These are phyloP conservation scores for Scyliorhinus canicula DNA, from an alignment of 2,797 vertebrate genomes.

Conservation along the genomic window DNA sequence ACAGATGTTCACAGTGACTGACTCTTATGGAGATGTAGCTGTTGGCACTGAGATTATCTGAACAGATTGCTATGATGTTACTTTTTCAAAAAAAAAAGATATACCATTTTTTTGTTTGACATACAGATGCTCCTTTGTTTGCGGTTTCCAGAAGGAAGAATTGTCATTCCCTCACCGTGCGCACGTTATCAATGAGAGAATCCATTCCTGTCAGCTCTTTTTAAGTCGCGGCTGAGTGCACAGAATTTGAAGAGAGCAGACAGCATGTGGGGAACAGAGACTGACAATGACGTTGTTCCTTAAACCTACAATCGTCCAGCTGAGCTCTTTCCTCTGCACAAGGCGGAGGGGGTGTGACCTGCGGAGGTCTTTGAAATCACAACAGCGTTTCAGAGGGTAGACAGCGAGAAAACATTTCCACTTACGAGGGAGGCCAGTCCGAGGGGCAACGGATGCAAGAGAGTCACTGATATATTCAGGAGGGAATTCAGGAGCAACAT, in stretches of 20 bases:
- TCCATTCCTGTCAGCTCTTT: neutral
- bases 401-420: neutral
- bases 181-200: neutral
- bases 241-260: neutral
- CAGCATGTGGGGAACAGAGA: neutral
- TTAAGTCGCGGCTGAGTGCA: neutral
- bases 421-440: neutral
- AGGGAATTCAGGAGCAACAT: neutral
- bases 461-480: neutral
- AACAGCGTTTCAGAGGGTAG: neutral
- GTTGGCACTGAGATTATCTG: slow-evolving; percentile 32
- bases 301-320: neutral
- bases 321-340: neutral
- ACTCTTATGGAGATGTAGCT: neutral
- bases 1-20: slow-evolving; percentile 11
- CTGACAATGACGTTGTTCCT: neutral
- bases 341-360: neutral
- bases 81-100: neutral
- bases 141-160: neutral
- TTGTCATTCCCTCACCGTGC: neutral
- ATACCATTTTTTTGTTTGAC: slow-evolving; percentile 28
- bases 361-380: neutral
- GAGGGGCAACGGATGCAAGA: neutral
- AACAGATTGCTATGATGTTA: slow-evolving; percentile 17
- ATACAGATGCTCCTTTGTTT: neutral